These are phyloP conservation scores for Rhipidura dahli DNA, from an alignment of 2,113 vertebrate species.

Conservation along the genomic window DNA sequence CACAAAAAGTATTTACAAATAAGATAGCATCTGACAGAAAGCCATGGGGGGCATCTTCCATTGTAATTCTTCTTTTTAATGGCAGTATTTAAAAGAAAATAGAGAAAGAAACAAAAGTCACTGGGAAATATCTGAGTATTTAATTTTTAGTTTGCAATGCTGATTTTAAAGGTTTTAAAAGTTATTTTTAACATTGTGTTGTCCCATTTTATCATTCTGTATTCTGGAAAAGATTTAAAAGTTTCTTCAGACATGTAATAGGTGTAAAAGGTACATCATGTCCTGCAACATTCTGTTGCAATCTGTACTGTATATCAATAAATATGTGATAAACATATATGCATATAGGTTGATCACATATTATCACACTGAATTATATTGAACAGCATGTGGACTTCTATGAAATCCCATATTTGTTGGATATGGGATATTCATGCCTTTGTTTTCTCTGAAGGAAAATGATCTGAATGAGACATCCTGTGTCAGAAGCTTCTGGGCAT, in stretches of 20 bases:
- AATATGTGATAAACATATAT: background rate
- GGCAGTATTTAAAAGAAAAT: conserved; percentile 42
- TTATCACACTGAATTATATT: background rate
- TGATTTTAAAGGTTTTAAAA: background rate
- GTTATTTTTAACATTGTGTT: background rate
- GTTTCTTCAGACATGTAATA: background rate
- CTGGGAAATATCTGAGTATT: background rate
- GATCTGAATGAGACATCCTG: background rate
- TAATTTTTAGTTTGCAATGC: background rate
- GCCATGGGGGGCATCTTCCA: conserved; percentile 47
- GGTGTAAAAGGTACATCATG: background rate
- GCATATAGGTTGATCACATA: too few relatives aligned
- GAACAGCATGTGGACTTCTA: background rate
- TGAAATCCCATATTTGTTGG: background rate
- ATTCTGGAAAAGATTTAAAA: background rate
- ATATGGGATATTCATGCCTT: background rate
- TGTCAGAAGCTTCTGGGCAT: background rate
- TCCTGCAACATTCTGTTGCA: background rate
- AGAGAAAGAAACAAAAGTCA: conserved; percentile 13
- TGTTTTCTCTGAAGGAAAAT: background rate
- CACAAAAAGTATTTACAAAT: conserved; percentile 69
- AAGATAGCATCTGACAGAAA: conserved; percentile 73
- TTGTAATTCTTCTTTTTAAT: conserved; percentile 24
- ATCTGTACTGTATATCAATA: background rate
- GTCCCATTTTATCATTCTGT: background rate